Percentiles rank a stretch among this genome's conserved stretches.
Evolutionary conservation across 2,888 invertebrate species (phyloP).

Genomic region (Phoenoteleia sp.): DNA sequence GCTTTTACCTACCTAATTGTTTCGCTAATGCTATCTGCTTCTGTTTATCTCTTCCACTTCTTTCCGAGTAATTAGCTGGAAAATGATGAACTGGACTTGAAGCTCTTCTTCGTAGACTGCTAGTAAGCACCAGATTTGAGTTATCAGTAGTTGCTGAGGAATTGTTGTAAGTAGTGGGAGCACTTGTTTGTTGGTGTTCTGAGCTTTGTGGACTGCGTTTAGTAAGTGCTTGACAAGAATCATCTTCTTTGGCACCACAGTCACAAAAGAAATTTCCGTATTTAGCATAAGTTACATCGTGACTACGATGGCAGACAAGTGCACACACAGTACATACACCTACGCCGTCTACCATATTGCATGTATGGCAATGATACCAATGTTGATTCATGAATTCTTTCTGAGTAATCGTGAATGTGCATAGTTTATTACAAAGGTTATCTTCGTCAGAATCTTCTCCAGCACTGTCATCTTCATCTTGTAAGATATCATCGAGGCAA

Average conservation of each 20-base stretch:
- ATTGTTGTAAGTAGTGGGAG: slow-evolving; percentile 75
- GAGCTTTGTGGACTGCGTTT: slow-evolving; percentile 89
- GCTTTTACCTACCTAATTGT: slow-evolving; percentile 86
- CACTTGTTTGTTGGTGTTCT: slow-evolving; percentile 79
- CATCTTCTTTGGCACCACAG: slow-evolving; percentile 98
- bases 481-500: slow-evolving; percentile 94
- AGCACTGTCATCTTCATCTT: slow-evolving; percentile 97
- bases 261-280: slow-evolving; percentile 99
- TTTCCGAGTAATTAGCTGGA: slow-evolving; percentile 85
- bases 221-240: slow-evolving; percentile 89
- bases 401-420: slow-evolving; percentile 98
- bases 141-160: slow-evolving; percentile 80
- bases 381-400: slow-evolving; percentile 99
- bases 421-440: slow-evolving; percentile 95
- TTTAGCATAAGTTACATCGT: slow-evolving; percentile 99
- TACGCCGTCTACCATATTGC: slow-evolving; percentile 99
- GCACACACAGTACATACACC: slow-evolving; percentile 99
- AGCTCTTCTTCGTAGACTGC: slow-evolving; percentile 89
- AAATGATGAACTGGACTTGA: slow-evolving; percentile 88
- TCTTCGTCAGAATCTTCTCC: slow-evolving; percentile 98
- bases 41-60: slow-evolving; percentile 86
- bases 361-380: slow-evolving; percentile 99
- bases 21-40: slow-evolving; percentile 87
- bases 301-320: slow-evolving; percentile 98
- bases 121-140: slow-evolving; percentile 87